Evolutionary conservation across 1,140 invertebrate species (phyloP).

Genomic region (Lysiphlebus fabarum): DNA sequence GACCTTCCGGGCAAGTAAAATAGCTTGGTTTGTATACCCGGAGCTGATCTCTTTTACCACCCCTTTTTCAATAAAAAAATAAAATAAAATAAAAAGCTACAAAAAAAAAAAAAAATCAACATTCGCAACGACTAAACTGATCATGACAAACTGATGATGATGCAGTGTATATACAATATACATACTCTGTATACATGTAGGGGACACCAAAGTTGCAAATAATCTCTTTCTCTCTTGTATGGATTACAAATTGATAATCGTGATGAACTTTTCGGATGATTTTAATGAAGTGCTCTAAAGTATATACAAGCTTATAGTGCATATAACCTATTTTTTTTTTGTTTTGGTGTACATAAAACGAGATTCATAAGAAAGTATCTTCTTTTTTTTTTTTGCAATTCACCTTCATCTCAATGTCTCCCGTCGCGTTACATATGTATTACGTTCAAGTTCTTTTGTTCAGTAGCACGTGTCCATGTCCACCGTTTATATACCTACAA

Average conservation of each 20-base stretch:
- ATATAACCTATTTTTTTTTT: too few species aligned
- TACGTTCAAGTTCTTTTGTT: constrained; percentile 36
- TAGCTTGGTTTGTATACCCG: not conserved
- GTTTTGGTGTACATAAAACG: not conserved
- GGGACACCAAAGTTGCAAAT: not conserved
- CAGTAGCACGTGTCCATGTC: constrained; percentile 20
- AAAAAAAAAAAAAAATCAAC: not conserved
- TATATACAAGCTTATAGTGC: too few species aligned
- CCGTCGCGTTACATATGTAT: constrained; percentile 46
- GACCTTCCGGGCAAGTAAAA: constrained; percentile 19
- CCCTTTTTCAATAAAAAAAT: not conserved
- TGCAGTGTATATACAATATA: not conserved
- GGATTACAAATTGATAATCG: too few species aligned
- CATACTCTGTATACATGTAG: not conserved
- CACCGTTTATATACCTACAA: constrained; percentile 14
- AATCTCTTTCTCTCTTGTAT: constrained; percentile 9
- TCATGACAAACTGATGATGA: constrained; percentile 1
- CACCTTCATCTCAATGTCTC: constrained; percentile 13
- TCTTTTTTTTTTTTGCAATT: constrained; percentile 7
- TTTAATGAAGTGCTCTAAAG: too few species aligned
- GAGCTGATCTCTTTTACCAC: too few species aligned
- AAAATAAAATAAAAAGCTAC: not conserved
- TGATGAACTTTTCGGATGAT: too few species aligned
- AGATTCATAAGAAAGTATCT: not conserved
- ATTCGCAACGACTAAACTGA: not conserved